Evolutionary conservation across 2,113 vertebrate species (phyloP).

Genomic region (Halichoerus grypus): DNA sequence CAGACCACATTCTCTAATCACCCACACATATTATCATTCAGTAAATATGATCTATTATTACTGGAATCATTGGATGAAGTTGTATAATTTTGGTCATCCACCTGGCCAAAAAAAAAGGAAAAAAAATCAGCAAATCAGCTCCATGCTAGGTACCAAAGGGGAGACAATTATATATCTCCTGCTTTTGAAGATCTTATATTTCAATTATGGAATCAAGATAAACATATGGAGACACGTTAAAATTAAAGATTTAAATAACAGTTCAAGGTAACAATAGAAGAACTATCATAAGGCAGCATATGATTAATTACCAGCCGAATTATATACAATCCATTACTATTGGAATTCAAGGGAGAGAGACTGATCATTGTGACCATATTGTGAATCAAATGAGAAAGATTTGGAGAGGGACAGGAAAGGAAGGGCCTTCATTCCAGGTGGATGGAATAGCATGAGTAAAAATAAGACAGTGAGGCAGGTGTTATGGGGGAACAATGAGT

Average conservation of each 20-base stretch:
- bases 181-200: slow-evolving; percentile 68
- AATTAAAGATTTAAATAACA: slow-evolving; percentile 73
- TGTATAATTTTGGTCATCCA: not conserved
- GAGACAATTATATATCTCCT: slow-evolving; percentile 14
- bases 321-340: slow-evolving; percentile 30
- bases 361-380: slow-evolving; percentile 58
- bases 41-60: not conserved
- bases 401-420: slow-evolving; percentile 45
- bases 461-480: slow-evolving; percentile 75
- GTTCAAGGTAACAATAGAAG: slow-evolving; percentile 70
- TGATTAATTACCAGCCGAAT: slow-evolving; percentile 69
- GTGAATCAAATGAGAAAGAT: slow-evolving; percentile 58
- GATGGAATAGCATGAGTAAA: slow-evolving; percentile 66
- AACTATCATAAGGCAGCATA: not conserved
- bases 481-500: slow-evolving; percentile 79
- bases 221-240: slow-evolving; percentile 73
- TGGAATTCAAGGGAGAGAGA: slow-evolving; percentile 57
- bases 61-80: not conserved
- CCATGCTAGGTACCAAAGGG: not conserved
- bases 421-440: slow-evolving; percentile 69
- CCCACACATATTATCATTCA: not conserved
- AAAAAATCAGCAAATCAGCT: not conserved
- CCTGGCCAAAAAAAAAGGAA: not conserved
- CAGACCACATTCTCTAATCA: not conserved
- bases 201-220: slow-evolving; percentile 60